Evolutionary conservation across 2,888 invertebrate genomes (phyloP).

Genomic region (Pinctada fucata): DNA sequence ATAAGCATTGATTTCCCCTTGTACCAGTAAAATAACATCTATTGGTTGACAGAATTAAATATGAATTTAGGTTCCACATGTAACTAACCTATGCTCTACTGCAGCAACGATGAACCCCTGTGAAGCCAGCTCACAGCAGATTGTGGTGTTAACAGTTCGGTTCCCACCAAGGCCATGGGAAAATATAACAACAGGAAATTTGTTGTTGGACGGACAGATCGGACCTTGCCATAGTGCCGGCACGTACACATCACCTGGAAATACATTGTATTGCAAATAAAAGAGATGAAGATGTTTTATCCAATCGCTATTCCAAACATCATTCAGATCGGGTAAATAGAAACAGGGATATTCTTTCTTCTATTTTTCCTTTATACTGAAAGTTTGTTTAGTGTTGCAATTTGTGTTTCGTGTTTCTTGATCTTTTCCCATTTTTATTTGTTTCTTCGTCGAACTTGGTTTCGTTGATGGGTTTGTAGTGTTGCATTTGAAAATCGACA

Average conservation of each 20-base stretch:
- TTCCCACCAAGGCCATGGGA: slow-evolving; percentile 84
- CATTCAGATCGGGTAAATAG: not conserved
- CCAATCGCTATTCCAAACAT: not conserved
- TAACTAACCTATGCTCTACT: slow-evolving; percentile 82
- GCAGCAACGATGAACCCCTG: slow-evolving; percentile 83
- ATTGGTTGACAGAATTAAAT: too few species aligned
- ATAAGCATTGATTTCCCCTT: too few species aligned
- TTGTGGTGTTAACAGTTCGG: slow-evolving; percentile 81
- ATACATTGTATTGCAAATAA: not conserved
- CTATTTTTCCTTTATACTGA: too few species aligned
- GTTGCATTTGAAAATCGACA: too few species aligned
- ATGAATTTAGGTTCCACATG: too few species aligned
- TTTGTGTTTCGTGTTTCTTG: too few species aligned
- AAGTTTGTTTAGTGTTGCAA: too few species aligned
- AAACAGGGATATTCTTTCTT: not conserved
- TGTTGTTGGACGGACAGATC: slow-evolving; percentile 52
- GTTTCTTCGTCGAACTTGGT: too few species aligned
- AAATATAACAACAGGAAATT: slow-evolving; percentile 81
- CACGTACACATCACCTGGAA: slow-evolving; percentile 78
- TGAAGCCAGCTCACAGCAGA: slow-evolving; percentile 82
- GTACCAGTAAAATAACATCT: too few species aligned
- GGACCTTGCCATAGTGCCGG: slow-evolving; percentile 80
- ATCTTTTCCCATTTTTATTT: too few species aligned
- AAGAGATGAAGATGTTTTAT: too few species aligned
- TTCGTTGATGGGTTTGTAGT: too few species aligned